A percentile compares a stretch with the other conserved stretches of the same genome.
These are phyloP conservation scores for Amphibalanus amphitrite DNA, from an alignment of 1,140 invertebrate species.

Conservation along the genomic window DNA sequence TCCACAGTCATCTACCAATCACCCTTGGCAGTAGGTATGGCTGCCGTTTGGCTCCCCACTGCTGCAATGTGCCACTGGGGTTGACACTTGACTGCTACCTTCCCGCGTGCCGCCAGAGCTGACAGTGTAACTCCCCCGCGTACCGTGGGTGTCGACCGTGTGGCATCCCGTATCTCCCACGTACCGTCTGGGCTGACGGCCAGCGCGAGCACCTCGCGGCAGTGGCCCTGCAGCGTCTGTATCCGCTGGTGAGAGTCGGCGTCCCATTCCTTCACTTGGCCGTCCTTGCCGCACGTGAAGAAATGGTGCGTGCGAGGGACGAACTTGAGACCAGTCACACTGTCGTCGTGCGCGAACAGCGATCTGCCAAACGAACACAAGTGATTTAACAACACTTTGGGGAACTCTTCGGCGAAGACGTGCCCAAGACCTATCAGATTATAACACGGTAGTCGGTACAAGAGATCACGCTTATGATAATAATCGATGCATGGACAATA, in stretches of 20 bases:
- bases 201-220: conserved; percentile 43
- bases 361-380: too few species aligned
- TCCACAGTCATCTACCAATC: neutral
- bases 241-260: conserved; percentile 83
- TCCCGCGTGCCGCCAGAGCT: neutral
- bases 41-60: too few species aligned
- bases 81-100: neutral
- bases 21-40: neutral
- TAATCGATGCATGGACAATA: too few species aligned
- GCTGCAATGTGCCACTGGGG: neutral
- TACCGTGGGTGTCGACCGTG: neutral
- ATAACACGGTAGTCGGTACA: too few species aligned
- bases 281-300: conserved; percentile 84
- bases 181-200: conserved; percentile 59
- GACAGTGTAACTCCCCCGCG: neutral
- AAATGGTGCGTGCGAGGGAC: conserved; percentile 81
- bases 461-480: too few species aligned
- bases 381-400: too few species aligned
- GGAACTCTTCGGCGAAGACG: too few species aligned
- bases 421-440: too few species aligned
- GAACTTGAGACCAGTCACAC: conserved; percentile 72
- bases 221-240: conserved; percentile 51
- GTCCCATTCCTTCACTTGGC: conserved; percentile 92
- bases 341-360: conserved; percentile 78
- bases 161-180: too few species aligned